Percentiles rank a stretch among this genome's conserved stretches.
Conservation (phyloP, 2,113 vertebrate genomes). For the Raja brachyura region DNA sequence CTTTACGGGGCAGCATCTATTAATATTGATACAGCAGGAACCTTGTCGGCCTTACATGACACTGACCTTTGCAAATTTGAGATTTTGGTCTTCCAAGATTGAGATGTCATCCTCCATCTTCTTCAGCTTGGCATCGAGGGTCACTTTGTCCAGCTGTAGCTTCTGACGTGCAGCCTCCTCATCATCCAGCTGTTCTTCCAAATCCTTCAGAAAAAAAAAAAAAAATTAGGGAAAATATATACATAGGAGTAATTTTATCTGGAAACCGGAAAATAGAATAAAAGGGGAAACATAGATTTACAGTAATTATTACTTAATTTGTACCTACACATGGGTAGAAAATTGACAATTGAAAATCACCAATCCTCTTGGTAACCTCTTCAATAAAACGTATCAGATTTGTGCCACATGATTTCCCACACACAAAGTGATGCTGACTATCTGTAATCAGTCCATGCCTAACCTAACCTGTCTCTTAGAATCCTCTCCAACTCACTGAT, state of each 20-base stretch:
- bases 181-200: slow-evolving; percentile 76
- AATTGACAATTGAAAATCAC: too few species aligned
- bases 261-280: background rate
- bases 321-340: background rate
- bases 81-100: slow-evolving; percentile 85
- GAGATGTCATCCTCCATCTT: slow-evolving; percentile 87
- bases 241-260: background rate
- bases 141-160: slow-evolving; percentile 81
- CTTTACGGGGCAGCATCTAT: background rate
- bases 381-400: too few species aligned
- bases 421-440: too few species aligned
- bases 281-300: background rate
- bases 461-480: too few species aligned
- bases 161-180: slow-evolving; percentile 80
- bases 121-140: slow-evolving; percentile 80
- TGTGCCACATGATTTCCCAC: too few species aligned
- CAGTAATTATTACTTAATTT: background rate
- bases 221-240: background rate
- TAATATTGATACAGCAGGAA: background rate
- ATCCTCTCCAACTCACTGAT: too few species aligned
- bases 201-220: slow-evolving; percentile 57
- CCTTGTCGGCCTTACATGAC: too few species aligned
- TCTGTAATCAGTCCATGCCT: too few species aligned
- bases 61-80: slow-evolving; percentile 78
- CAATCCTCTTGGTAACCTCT: too few species aligned